phyloP scores from a whole-genome alignment of 2,888 invertebrate genomes.

The Nycteola revayana region DNA sequence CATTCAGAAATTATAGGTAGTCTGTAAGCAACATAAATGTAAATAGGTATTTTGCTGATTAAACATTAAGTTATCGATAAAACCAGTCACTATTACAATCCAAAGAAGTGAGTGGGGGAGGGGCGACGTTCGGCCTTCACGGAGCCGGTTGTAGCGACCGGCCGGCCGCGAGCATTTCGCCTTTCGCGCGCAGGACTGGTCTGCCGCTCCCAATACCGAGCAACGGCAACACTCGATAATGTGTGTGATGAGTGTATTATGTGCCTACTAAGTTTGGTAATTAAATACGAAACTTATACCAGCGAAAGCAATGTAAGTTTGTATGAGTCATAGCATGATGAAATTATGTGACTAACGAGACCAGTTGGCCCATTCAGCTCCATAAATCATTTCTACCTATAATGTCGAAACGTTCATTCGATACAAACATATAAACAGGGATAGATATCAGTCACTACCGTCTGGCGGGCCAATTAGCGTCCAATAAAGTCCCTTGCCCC shows the following conservation, averaged over 20 bases:
- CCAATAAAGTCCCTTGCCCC: constrained; percentile 63
- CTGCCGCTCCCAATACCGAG: constrained; percentile 58
- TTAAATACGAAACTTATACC: constrained; percentile 29
- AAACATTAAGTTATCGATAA: constrained; percentile 56
- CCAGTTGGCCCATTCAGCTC: constrained; percentile 15
- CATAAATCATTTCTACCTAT: constrained; percentile 19
- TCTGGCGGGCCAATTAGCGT: constrained; percentile 70
- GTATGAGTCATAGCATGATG: constrained; percentile 28
- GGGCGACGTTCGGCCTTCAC: constrained; percentile 74
- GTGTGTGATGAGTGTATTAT: constrained; percentile 36
- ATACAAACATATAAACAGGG: constrained; percentile 29
- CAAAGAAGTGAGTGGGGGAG: constrained; percentile 52
- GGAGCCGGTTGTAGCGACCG: constrained; percentile 75
- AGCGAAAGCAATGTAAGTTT: constrained; percentile 13
- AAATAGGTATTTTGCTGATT: no score
- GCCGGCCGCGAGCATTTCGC: constrained; percentile 73
- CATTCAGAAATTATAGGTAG: no score
- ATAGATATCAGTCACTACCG: constrained; percentile 46
- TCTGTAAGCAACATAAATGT: no score
- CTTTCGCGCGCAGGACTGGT: constrained; percentile 73
- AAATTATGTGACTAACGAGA: constrained; percentile 22
- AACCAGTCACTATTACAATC: constrained; percentile 51
- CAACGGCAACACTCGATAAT: constrained; percentile 32
- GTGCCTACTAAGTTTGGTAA: constrained; percentile 29
- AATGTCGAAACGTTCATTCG: constrained; percentile 22